Evolutionary conservation across 2,888 invertebrate genomes (phyloP), one percentile per base, ranked within the genome.

Genomic region (Dasysyrphus albostriatus): DNA sequence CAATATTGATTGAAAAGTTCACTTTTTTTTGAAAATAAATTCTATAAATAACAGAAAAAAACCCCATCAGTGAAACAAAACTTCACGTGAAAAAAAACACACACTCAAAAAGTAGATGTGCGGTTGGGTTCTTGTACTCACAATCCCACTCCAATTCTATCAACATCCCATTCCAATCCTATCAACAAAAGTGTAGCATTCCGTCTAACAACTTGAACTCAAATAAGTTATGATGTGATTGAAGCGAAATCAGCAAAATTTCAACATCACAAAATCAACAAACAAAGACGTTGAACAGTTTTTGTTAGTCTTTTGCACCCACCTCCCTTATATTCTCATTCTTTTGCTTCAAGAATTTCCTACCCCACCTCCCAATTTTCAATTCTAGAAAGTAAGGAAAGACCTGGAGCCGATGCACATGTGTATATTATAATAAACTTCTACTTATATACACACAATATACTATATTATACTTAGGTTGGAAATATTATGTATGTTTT

Each of bases 191-290:
- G 54, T 69, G 69, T 69, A 69, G 69, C 69, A 69, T 69, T 69
- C 39, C 69, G 54, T 69, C 51, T 65, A 72, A 80, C 75, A 84
- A 80, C 80, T 73, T 67, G 61, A 74, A 78, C 72, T 78, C 70
- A 87, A 87, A 82, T 87, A 82, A 82, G 87, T 87, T 87, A 87
- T 87, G 87, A 82, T 82, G 87, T 87, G 87, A 87, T 87, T 87
- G 77, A 63, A 87, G 87, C 82, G 29, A 87, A 87, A 87, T 87
- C 87, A 87, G 87, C 87, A 82, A 32, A 87, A 87, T 82, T 87
- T 78, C 82, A 74, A 82, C 87, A 82, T 82, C 82, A 72, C 74
- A 87, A 87, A 75, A 87, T 82, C 87, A 87, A 87, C 87, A 87
- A 87, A 87, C 87, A 87, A 87, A 85, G 56, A 82, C 87, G 87